These are phyloP conservation scores for Odontothrips loti DNA, from an alignment of 2,888 invertebrate genomes.

Conservation along the genomic window DNA sequence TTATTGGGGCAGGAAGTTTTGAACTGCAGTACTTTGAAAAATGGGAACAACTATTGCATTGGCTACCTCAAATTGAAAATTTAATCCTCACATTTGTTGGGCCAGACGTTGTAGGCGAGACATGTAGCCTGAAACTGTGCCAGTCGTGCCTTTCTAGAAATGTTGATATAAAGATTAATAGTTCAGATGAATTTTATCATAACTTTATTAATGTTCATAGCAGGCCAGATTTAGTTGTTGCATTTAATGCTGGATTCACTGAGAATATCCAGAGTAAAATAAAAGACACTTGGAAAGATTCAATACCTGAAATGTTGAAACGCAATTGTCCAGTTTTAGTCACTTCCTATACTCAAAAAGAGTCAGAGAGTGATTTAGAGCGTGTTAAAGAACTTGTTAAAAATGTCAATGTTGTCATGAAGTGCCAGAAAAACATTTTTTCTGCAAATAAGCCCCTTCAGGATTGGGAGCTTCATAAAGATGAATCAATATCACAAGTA, in stretches of 20 bases:
- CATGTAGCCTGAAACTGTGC: not conserved
- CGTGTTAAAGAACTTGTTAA: not conserved
- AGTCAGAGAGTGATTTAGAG: not conserved
- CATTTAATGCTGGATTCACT: slow-evolving; percentile 8
- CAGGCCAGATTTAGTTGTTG: not conserved
- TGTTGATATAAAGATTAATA: not conserved
- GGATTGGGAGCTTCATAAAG: not conserved
- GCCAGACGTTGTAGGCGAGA: not conserved
- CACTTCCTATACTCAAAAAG: not conserved
- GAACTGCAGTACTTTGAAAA: slow-evolving; percentile 17
- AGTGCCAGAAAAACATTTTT: not conserved
- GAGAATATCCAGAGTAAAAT: slow-evolving; percentile 13
- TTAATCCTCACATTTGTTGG: not conserved
- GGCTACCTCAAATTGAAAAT: not conserved
- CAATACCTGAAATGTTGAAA: not conserved
- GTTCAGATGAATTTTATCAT: not conserved
- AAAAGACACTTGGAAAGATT: not conserved
- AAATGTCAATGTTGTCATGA: not conserved
- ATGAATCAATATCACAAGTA: not conserved
- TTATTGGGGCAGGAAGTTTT: not conserved
- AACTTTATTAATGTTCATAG: not conserved
- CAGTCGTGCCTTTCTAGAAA: not conserved
- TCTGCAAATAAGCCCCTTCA: slow-evolving; percentile 3
- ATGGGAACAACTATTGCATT: not conserved
- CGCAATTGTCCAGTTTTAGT: not conserved